These are phyloP conservation scores for Pinctada fucata DNA, from an alignment of 2,888 invertebrate genomes.

Conservation along the genomic window DNA sequence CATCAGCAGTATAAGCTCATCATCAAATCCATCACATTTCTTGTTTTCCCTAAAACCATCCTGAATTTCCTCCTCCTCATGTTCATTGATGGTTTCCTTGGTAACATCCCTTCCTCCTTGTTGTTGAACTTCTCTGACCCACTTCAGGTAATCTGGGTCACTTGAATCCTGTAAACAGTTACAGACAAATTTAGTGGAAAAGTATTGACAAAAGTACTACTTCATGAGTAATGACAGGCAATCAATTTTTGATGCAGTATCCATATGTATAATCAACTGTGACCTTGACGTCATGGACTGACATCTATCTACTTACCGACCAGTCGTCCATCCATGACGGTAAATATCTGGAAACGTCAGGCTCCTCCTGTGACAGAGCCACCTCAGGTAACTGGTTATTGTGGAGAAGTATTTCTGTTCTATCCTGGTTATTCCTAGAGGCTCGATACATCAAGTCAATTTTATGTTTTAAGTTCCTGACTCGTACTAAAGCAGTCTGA, in stretches of 20 bases:
- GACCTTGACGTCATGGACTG: too few relatives aligned
- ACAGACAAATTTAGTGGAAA: too few relatives aligned
- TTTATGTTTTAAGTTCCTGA: slow-evolving; percentile 66
- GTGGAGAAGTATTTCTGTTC: slow-evolving; percentile 67
- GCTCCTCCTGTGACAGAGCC: slow-evolving; percentile 40
- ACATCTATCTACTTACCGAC: slow-evolving; percentile 3
- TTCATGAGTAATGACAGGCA: too few relatives aligned
- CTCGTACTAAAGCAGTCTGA: slow-evolving; percentile 52
- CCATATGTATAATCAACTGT: too few relatives aligned
- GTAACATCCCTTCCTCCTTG: slow-evolving; percentile 22
- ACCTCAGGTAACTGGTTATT: slow-evolving; percentile 69
- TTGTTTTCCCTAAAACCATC: slow-evolving; percentile 17
- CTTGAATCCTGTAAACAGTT: slow-evolving; percentile 49
- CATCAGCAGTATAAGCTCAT: slow-evolving; percentile 50
- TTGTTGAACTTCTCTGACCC: slow-evolving; percentile 42
- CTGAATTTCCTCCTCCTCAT: slow-evolving; percentile 29
- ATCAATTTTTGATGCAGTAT: too few relatives aligned
- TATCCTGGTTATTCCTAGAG: slow-evolving; percentile 69
- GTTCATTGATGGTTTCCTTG: slow-evolving; percentile 31
- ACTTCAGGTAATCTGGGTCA: slow-evolving; percentile 57
- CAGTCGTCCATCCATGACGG: slow-evolving; percentile 63
- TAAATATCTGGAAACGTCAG: slow-evolving; percentile 65
- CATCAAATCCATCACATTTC: slow-evolving; percentile 46
- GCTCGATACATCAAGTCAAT: slow-evolving; percentile 73
- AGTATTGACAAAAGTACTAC: too few relatives aligned